Evolutionary conservation across 1,140 invertebrate genomes (phyloP).

Genomic region (Zaprionus davidi): DNA sequence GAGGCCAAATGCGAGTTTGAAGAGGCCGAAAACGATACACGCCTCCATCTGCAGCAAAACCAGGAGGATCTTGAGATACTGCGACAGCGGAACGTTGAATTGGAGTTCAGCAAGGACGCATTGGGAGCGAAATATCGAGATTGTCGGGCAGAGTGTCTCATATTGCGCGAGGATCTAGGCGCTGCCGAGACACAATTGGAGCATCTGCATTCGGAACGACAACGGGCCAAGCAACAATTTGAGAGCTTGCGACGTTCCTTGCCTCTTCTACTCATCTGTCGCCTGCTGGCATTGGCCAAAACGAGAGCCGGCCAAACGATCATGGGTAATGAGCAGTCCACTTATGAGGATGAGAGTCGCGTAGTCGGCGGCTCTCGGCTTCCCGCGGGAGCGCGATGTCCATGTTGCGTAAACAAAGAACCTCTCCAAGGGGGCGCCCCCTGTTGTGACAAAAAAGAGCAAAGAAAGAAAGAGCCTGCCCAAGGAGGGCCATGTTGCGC

Average conservation of each 20-base stretch:
- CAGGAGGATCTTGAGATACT: slow-evolving; percentile 82
- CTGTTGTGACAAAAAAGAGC: too few relatives aligned
- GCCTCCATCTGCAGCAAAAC: slow-evolving; percentile 87
- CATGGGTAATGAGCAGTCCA: slow-evolving; percentile 68
- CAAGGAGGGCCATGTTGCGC: slow-evolving; percentile 46
- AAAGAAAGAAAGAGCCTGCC: slow-evolving; percentile 44
- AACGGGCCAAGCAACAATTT: slow-evolving; percentile 86
- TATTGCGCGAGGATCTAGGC: slow-evolving; percentile 71
- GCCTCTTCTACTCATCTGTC: slow-evolving; percentile 87
- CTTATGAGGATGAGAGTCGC: slow-evolving; percentile 2
- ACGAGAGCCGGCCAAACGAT: not conserved
- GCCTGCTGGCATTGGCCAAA: slow-evolving; percentile 47
- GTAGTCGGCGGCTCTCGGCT: not conserved
- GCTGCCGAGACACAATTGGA: slow-evolving; percentile 86
- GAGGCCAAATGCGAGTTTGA: slow-evolving; percentile 89
- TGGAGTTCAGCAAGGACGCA: slow-evolving; percentile 84
- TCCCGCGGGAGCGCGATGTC: not conserved
- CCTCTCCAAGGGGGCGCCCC: not conserved
- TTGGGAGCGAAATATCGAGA: slow-evolving; percentile 84
- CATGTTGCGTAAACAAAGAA: slow-evolving; percentile 34
- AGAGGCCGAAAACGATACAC: slow-evolving; percentile 89
- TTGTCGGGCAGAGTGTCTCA: slow-evolving; percentile 85
- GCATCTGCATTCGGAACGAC: slow-evolving; percentile 86
- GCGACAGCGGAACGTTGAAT: slow-evolving; percentile 84
- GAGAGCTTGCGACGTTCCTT: slow-evolving; percentile 87